These are phyloP conservation scores for Anolis sagrei DNA, from an alignment of 2,113 vertebrate species.

Conservation along the genomic window DNA sequence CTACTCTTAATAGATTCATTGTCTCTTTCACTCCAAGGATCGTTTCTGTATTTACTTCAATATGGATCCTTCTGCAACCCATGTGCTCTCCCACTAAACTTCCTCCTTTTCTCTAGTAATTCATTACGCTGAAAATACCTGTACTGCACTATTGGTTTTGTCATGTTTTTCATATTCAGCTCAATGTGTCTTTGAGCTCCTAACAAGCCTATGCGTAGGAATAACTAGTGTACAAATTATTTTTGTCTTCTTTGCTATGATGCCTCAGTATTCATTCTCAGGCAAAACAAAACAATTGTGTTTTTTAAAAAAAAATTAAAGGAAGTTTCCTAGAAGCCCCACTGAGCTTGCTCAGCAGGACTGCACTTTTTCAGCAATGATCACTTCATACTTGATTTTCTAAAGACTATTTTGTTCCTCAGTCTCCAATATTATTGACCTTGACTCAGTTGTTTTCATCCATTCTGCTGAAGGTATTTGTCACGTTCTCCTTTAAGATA, in stretches of 20 bases:
- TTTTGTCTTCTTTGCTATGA: constrained; percentile 43
- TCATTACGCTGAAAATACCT: not conserved
- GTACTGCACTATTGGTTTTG: not conserved
- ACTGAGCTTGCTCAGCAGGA: constrained; percentile 60
- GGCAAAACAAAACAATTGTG: constrained; percentile 26
- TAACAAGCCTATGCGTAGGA: not conserved
- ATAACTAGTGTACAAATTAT: not conserved
- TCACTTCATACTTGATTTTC: constrained; percentile 46
- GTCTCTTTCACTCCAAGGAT: not conserved
- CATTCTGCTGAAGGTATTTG: constrained; percentile 43
- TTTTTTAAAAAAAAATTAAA: constrained; percentile 30
- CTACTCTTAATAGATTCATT: too few species aligned
- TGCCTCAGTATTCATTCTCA: constrained; percentile 52
- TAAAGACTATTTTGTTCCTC: constrained; percentile 61
- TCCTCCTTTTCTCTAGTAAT: not conserved
- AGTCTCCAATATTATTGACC: constrained; percentile 55
- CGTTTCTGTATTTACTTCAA: not conserved
- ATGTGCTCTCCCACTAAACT: not conserved
- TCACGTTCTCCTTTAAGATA: constrained; percentile 48
- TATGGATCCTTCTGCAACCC: not conserved
- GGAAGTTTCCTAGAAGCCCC: constrained; percentile 51
- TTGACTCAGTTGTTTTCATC: constrained; percentile 50
- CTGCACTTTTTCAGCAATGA: constrained; percentile 59
- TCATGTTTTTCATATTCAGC: not conserved
- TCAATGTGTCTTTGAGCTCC: not conserved